Evolutionary conservation across 2,888 invertebrate species (phyloP).

Genomic region (Eupithecia tripunctaria): DNA sequence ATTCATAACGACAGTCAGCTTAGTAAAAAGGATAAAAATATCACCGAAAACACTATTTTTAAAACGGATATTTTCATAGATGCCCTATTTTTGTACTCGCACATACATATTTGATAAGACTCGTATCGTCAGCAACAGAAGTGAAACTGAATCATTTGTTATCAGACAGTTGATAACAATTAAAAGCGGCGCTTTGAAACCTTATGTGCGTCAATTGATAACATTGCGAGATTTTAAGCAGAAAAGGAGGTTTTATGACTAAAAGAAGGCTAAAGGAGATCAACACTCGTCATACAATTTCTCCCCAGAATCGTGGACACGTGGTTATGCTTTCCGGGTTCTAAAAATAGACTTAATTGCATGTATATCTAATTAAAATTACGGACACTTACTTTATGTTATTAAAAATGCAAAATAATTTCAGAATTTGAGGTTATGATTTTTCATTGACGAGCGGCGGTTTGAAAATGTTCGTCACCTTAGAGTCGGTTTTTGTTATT

Average conservation of each 20-base stretch:
- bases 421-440: too few species aligned
- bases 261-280: neutral
- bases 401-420: too few species aligned
- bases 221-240: constrained; percentile 31
- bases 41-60: neutral
- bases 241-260: neutral
- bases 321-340: too few species aligned
- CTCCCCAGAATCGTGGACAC: too few species aligned
- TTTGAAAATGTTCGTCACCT: too few species aligned
- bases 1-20: neutral
- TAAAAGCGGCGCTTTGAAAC: constrained; percentile 44
- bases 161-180: constrained; percentile 48
- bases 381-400: too few species aligned
- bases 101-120: neutral
- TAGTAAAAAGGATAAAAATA: neutral
- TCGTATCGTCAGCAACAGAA: neutral
- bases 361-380: too few species aligned
- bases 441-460: too few species aligned
- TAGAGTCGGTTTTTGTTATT: too few species aligned
- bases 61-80: neutral
- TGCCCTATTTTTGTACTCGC: neutral
- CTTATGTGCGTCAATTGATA: constrained; percentile 38
- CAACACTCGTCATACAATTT: too few species aligned
- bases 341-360: too few species aligned
- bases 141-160: constrained; percentile 42